phyloP scores from a whole-genome alignment of 2,113 vertebrate genomes.

The Pelusios castaneus region DNA sequence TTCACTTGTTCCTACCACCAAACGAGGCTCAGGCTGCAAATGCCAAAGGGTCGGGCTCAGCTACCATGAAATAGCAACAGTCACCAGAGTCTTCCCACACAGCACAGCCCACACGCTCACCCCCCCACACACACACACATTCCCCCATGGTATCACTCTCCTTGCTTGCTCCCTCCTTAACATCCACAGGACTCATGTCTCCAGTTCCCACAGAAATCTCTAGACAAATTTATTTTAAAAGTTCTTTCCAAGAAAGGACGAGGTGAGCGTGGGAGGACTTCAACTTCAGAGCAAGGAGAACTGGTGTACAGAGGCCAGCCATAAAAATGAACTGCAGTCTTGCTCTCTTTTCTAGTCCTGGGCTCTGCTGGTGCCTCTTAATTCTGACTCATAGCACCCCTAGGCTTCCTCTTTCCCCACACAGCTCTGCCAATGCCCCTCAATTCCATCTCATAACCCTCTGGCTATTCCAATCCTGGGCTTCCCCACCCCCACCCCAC shows the following conservation, averaged over 20 bases:
- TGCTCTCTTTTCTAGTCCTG: neutral
- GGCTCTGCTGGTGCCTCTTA: neutral
- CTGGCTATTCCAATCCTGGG: neutral
- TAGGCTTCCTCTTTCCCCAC: neutral
- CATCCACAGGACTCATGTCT: neutral
- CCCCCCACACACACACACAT: too few species aligned
- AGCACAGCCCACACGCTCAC: too few species aligned
- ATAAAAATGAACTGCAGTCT: neutral
- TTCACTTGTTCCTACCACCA: conserved; percentile 63
- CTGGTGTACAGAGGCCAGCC: neutral
- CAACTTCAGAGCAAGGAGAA: conserved; percentile 44
- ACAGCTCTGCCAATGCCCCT: neutral
- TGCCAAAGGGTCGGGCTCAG: conserved; percentile 60
- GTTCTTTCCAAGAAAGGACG: neutral
- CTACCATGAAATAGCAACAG: conserved; percentile 1
- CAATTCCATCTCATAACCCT: too few species aligned
- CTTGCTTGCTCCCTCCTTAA: neutral
- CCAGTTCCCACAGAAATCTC: neutral
- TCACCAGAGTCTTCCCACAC: neutral
- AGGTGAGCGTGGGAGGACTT: neutral
- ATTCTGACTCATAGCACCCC: neutral
- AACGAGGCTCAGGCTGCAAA: conserved; percentile 54
- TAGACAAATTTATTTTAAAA: neutral
- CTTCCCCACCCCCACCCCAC: neutral
- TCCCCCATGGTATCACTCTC: neutral